Evolutionary conservation across 2,797 vertebrate species (phyloP).

Genomic region (Bucorvus abyssinicus): DNA sequence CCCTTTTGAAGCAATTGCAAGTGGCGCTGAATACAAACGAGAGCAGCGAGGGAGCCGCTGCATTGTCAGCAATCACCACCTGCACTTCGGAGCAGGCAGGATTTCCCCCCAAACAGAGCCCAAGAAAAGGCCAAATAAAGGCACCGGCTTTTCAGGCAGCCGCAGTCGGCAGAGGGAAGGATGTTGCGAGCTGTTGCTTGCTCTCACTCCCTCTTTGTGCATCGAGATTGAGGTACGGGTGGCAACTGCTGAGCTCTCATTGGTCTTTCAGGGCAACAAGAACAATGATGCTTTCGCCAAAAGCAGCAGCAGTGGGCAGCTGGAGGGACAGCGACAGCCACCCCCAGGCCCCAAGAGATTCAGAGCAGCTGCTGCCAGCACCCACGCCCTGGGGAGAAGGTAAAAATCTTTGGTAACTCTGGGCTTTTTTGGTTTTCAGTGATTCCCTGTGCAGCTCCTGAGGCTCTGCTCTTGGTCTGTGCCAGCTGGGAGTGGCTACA

Average conservation of each 20-base stretch:
- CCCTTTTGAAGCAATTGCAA: background rate
- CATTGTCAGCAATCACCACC: background rate
- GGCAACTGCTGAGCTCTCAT: background rate
- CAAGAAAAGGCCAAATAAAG: background rate
- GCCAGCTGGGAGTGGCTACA: background rate
- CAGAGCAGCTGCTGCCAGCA: background rate
- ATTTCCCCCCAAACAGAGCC: background rate
- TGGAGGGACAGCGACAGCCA: background rate
- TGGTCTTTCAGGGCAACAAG: slow-evolving; percentile 49
- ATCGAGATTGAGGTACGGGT: rapidly evolving
- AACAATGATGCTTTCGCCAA: background rate
- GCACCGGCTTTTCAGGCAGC: rapidly evolving
- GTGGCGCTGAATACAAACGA: rapidly evolving
- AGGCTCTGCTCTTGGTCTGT: background rate
- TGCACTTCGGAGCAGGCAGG: background rate
- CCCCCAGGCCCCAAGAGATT: slow-evolving; percentile 18
- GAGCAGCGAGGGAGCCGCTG: background rate
- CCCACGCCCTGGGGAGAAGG: background rate
- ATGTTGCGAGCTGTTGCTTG: rapidly evolving
- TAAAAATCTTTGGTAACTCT: background rate
- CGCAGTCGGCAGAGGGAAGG: rapidly evolving
- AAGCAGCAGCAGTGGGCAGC: background rate
- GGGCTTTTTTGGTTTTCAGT: background rate
- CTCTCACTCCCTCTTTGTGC: background rate
- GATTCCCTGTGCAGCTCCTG: background rate